Conservation (phyloP, 1,140 invertebrate species). For the Zophobas morio region DNA sequence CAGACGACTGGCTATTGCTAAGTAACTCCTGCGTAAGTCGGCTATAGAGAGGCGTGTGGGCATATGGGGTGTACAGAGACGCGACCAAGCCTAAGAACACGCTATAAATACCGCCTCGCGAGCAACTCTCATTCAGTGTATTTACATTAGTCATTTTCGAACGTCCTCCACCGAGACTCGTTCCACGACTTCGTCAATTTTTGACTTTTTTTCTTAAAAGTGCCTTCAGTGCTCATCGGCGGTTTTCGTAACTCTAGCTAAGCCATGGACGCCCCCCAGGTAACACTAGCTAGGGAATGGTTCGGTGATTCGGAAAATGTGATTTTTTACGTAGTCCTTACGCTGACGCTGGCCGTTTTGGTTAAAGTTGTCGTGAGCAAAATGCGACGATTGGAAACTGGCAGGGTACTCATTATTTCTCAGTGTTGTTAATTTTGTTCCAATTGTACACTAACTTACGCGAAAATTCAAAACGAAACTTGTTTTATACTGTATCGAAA, state of each 20-base stretch:
- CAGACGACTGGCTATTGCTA: constrained; percentile 7
- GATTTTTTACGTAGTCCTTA: constrained; percentile 53
- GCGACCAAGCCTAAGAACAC: constrained; percentile 59
- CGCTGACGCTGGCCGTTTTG: constrained; percentile 57
- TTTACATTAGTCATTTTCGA: constrained; percentile 54
- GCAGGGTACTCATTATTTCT: constrained; percentile 51
- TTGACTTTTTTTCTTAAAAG: background rate
- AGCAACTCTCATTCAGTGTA: constrained; percentile 56
- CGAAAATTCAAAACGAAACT: no score
- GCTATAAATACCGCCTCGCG: constrained; percentile 58
- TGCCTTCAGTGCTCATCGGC: background rate
- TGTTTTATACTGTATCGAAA: no score
- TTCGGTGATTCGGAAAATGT: constrained; percentile 52
- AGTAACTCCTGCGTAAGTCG: constrained; percentile 30
- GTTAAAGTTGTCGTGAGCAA: constrained; percentile 58
- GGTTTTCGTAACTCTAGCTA: background rate
- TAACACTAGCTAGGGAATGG: constrained; percentile 55
- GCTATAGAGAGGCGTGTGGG: constrained; percentile 33
- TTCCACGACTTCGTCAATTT: background rate
- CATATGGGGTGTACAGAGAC: constrained; percentile 45
- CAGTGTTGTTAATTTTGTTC: constrained; percentile 20
- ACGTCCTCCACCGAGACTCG: background rate
- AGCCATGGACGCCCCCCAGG: constrained; percentile 54
- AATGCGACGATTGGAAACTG: constrained; percentile 49
- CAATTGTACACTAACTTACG: background rate